Base-by-base conservation (phyloP, 2,113 vertebrate genomes). In the Naja naja region DNA sequence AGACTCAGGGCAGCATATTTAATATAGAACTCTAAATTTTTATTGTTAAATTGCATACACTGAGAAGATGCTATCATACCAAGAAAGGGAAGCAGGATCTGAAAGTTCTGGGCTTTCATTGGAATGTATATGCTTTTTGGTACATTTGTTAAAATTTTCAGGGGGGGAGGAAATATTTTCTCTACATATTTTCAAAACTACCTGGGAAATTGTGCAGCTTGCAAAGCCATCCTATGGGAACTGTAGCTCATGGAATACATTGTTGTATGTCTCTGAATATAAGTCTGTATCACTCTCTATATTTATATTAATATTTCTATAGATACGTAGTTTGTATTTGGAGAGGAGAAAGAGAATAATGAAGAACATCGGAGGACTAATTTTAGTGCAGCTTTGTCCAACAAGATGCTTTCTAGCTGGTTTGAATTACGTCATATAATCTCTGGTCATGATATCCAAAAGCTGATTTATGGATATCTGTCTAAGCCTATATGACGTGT, bases 21-120 rank as follows among this genome's bases (percentile, higher is more conserved):
- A 34, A 49, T 89, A 34, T 34, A 74, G 30, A n/a, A 34, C 64
- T 74, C 14, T 81, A 81, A 39, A 74, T 43, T 52, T 92, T 64
- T 14, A 47, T 60, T 92, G n/a, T 93, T 95, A 58, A 81, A 85
- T 85, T 60, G 34, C 55, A 8, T 93, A 85, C 54, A 92, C 12
- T 87, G 54, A 56, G 56, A 49, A 93, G 93, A 96, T 92, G 54
- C 92, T 86, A 60, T 30, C 56, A 53, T 0, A 88, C 47, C 91
- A 64, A 93, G 69, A 52, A 92, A 90, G 55, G 34, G 25, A 81
- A 95, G 39, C 27, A 95, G 91, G 55, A 92, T 93, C 93, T 53
- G 88, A 47, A 88, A 74, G 34, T 69, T 64, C 12, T 39, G 16
- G 69, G 16, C 6, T 39, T 81, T 39, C 16, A 81, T 81, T 39